Evolutionary conservation across 2,888 invertebrate genomes (phyloP).

Genomic region (Drosophila kokeensis): DNA sequence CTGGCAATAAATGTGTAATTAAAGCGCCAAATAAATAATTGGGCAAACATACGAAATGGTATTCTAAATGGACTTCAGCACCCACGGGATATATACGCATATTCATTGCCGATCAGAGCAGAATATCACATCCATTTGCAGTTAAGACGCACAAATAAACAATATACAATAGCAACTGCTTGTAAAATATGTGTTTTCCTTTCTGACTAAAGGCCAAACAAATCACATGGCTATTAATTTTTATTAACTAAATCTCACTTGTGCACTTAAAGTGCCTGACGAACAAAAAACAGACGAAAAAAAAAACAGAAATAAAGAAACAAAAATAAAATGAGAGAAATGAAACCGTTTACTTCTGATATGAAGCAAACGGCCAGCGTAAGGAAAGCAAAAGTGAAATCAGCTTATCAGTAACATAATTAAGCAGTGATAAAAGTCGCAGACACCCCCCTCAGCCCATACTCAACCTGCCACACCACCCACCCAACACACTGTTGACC

Average conservation of each 20-base stretch:
- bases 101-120: constrained; percentile 12
- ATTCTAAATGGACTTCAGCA: constrained; percentile 19
- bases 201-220: constrained; percentile 61
- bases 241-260: constrained; percentile 74
- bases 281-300: constrained; percentile 23
- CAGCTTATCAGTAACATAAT: constrained; percentile 78
- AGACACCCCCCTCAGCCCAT: constrained; percentile 31
- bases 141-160: constrained; percentile 39
- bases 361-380: constrained; percentile 39
- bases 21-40: constrained; percentile 75
- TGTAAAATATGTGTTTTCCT: constrained; percentile 45
- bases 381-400: constrained; percentile 57
- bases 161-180: constrained; percentile 35
- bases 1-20: constrained; percentile 71
- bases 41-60: constrained; percentile 41
- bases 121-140: constrained; percentile 52
- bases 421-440: constrained; percentile 74
- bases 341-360: constrained; percentile 54
- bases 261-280: constrained; percentile 52
- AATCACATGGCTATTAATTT: constrained; percentile 74
- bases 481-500: constrained; percentile 26
- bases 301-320: background rate
- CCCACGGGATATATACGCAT: constrained; percentile 9
- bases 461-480: background rate
- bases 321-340: constrained; percentile 10